A percentile compares a stretch with the other conserved stretches of the same genome.
These are phyloP conservation scores for Pseudolaguvia tuberculata DNA, from an alignment of 2,113 vertebrate genomes.

Conservation along the genomic window DNA sequence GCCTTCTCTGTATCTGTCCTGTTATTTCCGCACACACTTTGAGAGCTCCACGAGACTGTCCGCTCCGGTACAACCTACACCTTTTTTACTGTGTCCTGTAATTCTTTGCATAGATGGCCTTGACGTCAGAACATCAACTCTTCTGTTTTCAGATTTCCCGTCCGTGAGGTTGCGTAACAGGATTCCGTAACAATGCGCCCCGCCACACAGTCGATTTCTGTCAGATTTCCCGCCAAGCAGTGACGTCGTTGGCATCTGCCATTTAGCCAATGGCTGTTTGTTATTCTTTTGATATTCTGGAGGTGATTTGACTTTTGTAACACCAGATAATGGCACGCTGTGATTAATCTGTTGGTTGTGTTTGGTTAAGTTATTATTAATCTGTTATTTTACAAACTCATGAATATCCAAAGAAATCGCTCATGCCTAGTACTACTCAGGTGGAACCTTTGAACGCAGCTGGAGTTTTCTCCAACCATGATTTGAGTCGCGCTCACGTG, in stretches of 20 bases:
- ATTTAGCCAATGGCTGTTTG: neutral
- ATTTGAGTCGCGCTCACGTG: neutral
- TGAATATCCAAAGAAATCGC: too few relatives aligned
- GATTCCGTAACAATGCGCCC: neutral
- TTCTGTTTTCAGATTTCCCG: neutral
- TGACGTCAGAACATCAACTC: neutral
- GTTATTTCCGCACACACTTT: too few relatives aligned
- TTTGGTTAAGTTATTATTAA: too few relatives aligned
- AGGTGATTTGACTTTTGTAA: too few relatives aligned
- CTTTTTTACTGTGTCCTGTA: neutral
- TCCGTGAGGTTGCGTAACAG: neutral
- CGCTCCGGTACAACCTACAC: neutral
- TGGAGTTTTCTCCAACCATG: neutral
- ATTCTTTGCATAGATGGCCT: neutral
- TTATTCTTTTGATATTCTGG: too few relatives aligned
- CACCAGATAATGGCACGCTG: too few relatives aligned
- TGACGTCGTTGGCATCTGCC: neutral
- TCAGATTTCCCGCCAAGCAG: constrained; percentile 11
- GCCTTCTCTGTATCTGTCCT: too few relatives aligned
- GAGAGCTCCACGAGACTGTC: neutral
- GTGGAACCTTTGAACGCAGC: neutral
- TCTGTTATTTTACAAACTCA: too few relatives aligned
- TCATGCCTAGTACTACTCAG: neutral
- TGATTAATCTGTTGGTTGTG: too few relatives aligned
- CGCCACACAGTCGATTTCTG: too few relatives aligned